Evolutionary conservation across 2,888 invertebrate species (phyloP), one percentile per base, ranked within the genome.

Genomic region (Incurvaria masculella): DNA sequence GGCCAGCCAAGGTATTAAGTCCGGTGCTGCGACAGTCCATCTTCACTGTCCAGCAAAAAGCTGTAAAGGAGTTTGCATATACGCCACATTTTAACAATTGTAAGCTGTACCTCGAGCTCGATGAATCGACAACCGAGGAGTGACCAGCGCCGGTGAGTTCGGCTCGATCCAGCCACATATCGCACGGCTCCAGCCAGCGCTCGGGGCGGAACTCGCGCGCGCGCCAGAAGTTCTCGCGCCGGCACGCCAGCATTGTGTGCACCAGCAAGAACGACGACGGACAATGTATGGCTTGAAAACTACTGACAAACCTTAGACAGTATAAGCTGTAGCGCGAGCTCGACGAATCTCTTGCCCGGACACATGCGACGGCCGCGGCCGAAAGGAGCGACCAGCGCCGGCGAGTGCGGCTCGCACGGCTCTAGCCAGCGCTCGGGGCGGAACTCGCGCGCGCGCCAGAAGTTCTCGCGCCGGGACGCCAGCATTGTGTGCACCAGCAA

Each of bases 321-420:
- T 50, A 89, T 71, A 46, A 91, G 72, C 52, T 88, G 85, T 17
- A 92, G 71, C 56, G 88, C 88, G 55, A 90, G 83, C 59, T 91
- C 90, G 2, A 91, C 88, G 62, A 92, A 91, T 51, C 91, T 78
- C 68, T 91, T 91, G 43, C 93, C 94, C 0, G 93, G 93, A 62
- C 93, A 94, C 69, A 89, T 88, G 42, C 93, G 79, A 46, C 85
- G 81, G 0, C 93, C 93, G 27, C 85, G 75, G 0, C 93, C 93
- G 66, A 93, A 94, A 1, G 92, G 91, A 6, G 85, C 83, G 1
- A 91, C 85, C 44, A 93, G 69, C 42, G 81, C 75, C 0, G 86
- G 78, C 6, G 87, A 83, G 51, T 82, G 80, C 42, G 66, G 71
- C 57, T 68, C 71, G 4, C 61, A 66, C 0, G 81, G 73, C 14